Conservation (phyloP, 2,797 vertebrate genomes). For the Thamnophis elegans region DNA sequence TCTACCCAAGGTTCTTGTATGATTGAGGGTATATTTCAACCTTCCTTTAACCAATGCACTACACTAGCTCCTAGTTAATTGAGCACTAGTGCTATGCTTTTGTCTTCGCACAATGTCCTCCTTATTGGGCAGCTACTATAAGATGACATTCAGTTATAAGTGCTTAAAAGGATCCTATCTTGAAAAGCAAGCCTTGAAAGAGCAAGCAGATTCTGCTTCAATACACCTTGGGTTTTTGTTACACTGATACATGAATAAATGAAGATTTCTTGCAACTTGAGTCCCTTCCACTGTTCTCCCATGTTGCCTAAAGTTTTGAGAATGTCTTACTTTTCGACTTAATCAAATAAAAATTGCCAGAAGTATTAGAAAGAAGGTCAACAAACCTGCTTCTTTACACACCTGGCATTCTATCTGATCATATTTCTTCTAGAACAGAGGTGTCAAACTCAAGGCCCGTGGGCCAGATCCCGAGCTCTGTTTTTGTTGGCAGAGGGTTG, state of each 20-base stretch:
- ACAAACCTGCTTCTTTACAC: neutral
- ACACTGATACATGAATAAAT: neutral
- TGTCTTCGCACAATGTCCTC: neutral
- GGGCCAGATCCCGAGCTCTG: no score
- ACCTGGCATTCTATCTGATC: neutral
- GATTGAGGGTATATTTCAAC: neutral
- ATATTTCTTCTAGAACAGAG: neutral
- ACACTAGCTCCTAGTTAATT: neutral
- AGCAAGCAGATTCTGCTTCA: neutral
- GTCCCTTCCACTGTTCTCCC: neutral
- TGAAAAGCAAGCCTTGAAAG: neutral
- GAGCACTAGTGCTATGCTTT: neutral
- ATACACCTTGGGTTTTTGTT: neutral
- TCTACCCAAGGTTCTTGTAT: neutral
- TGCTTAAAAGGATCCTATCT: neutral
- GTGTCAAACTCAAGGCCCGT: no score
- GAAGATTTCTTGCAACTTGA: neutral
- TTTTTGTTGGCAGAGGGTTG: no score
- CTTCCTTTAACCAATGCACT: neutral
- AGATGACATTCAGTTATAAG: neutral
- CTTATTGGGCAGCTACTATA: neutral
- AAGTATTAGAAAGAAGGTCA: neutral
- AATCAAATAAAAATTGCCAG: neutral
- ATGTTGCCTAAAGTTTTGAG: neutral
- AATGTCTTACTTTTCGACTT: neutral